These are phyloP conservation scores for Callospermophilus lateralis DNA, from an alignment of 2,113 vertebrate genomes.

Conservation along the genomic window DNA sequence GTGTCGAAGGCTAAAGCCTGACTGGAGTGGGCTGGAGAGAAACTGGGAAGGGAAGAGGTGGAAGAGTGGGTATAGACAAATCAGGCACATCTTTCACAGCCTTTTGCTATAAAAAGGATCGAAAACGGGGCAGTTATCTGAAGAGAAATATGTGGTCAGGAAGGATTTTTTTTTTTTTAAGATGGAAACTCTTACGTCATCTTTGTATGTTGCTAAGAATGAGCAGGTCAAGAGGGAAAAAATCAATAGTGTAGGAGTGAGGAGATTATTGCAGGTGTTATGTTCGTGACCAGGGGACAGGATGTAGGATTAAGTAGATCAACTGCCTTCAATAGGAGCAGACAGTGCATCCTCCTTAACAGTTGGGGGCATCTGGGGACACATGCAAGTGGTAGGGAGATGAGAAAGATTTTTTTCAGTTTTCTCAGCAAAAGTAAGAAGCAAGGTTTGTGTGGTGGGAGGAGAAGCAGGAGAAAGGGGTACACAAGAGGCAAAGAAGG, in stretches of 20 bases:
- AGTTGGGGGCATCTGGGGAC: not conserved
- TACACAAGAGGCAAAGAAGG: too few relatives aligned
- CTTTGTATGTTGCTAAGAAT: not conserved
- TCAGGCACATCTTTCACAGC: not conserved
- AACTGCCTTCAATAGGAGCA: not conserved
- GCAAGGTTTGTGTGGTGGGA: not conserved
- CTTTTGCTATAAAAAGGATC: not conserved
- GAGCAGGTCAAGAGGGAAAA: not conserved
- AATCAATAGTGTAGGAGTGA: not conserved
- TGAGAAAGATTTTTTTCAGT: not conserved
- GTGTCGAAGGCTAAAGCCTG: not conserved
- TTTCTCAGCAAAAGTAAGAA: slow-evolving; percentile 38
- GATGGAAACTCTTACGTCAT: not conserved
- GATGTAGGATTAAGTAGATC: not conserved
- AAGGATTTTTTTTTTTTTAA: slow-evolving; percentile 13
- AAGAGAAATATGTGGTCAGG: not conserved
- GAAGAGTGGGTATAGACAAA: not conserved
- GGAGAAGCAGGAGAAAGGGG: not conserved
- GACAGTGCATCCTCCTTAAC: not conserved
- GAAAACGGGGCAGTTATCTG: not conserved
- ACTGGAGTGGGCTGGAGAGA: not conserved
- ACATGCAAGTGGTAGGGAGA: not conserved
- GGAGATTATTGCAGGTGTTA: not conserved
- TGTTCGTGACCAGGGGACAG: not conserved
- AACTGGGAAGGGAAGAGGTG: not conserved